A percentile compares a stretch with the other conserved stretches of the same genome.
Conservation (phyloP, 2,797 vertebrate species). For the Xenopus petersii region DNA sequence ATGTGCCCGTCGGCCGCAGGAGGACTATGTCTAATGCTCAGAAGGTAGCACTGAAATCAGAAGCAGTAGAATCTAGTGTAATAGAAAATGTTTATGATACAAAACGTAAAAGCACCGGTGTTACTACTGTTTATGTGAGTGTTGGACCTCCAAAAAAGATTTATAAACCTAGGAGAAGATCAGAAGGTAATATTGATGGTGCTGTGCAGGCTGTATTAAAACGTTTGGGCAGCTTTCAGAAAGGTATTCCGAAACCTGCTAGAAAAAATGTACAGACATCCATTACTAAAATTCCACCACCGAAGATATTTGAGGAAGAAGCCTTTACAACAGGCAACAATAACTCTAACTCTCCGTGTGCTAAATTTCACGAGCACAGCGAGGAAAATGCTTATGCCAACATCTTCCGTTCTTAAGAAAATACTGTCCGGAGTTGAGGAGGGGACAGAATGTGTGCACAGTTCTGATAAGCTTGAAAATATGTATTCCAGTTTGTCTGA, state of each 20-base stretch:
- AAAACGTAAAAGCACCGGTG: conserved; percentile 52
- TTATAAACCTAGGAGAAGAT: conserved; percentile 50
- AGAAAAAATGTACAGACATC: conserved; percentile 51
- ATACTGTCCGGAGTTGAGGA: conserved; percentile 42
- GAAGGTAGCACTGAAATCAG: conserved; percentile 62
- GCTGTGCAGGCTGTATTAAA: conserved; percentile 79
- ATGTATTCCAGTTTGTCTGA: conserved; percentile 34
- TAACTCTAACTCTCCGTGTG: conserved; percentile 52
- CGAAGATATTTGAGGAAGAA: conserved; percentile 19
- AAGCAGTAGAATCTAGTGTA: conserved; percentile 53
- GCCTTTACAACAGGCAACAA: conserved; percentile 61
- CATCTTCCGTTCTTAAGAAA: conserved; percentile 61
- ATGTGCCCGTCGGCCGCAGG: conserved; percentile 52
- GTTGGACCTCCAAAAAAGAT: conserved; percentile 71
- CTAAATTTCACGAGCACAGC: conserved; percentile 55
- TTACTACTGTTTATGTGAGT: conserved; percentile 86
- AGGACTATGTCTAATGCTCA: conserved; percentile 65
- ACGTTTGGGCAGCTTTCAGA: conserved; percentile 82
- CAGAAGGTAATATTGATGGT: conserved; percentile 65
- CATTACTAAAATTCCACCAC: conserved; percentile 21
- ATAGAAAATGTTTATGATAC: conserved; percentile 50
- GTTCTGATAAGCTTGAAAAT: conserved; percentile 14
- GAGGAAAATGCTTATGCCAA: conserved; percentile 58
- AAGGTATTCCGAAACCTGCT: conserved; percentile 77
- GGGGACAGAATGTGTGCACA: background rate